Percentiles rank a stretch among this genome's conserved stretches.
Conservation (phyloP, 2,113 vertebrate genomes). For the Neolamprologus caudopunctatus region DNA sequence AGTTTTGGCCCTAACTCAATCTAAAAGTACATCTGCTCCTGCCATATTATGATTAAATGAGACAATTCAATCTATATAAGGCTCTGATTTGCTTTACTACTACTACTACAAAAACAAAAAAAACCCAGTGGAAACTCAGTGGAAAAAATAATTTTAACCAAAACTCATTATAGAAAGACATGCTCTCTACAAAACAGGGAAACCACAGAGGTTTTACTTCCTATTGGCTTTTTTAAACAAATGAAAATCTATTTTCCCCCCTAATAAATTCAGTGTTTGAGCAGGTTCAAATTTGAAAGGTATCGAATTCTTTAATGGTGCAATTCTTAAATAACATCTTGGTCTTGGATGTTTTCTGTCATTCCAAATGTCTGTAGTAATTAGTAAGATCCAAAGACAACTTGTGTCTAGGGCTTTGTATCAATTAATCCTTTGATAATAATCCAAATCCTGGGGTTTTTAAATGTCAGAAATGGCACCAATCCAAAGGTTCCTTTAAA, state of each 20-base stretch:
- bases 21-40: not conserved
- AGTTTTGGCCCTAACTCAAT: not conserved
- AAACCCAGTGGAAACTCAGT: not conserved
- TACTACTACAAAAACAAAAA: not conserved
- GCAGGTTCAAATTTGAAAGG: not conserved
- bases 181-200: not conserved
- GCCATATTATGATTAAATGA: not conserved
- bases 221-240: not conserved
- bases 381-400: not conserved
- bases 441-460: not conserved
- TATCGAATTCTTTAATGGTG: not conserved
- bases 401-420: not conserved
- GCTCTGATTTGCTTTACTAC: not conserved
- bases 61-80: not conserved
- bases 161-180: slow-evolving; percentile 15
- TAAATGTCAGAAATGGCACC: not conserved
- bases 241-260: fast-evolving
- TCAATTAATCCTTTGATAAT: not conserved
- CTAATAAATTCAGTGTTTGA: not conserved
- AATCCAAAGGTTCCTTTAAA: not conserved
- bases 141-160: not conserved
- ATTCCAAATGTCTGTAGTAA: not conserved
- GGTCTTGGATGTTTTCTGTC: not conserved
- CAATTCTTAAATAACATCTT: not conserved
- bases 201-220: slow-evolving; percentile 2